Conservation (phyloP, 1,140 invertebrate genomes). For the Diploscapter pachys region DNA sequence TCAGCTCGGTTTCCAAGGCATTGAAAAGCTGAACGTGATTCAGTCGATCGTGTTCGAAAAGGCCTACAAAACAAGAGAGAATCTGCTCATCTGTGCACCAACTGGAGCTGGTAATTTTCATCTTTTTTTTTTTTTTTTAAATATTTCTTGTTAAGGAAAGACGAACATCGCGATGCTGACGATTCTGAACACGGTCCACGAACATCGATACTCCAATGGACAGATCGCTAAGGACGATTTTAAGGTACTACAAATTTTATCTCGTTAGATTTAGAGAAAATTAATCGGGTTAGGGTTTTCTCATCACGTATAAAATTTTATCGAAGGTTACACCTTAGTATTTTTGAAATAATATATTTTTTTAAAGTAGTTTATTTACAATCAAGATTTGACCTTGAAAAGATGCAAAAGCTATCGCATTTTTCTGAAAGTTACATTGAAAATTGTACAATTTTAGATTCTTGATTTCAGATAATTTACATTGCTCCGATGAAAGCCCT, state of each 20-base stretch:
- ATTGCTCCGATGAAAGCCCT: slow-evolving; percentile 99
- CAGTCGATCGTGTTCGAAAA: slow-evolving; percentile 91
- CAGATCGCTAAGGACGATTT: slow-evolving; percentile 85
- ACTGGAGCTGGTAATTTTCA: slow-evolving; percentile 76
- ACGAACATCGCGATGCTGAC: slow-evolving; percentile 95
- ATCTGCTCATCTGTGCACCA: slow-evolving; percentile 89
- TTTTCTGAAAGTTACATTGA: slow-evolving; percentile 1
- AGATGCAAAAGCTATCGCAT: no score
- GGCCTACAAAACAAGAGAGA: slow-evolving; percentile 94
- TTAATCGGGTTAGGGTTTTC: background rate
- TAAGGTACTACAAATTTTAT: slow-evolving; percentile 67
- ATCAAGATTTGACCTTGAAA: no score
- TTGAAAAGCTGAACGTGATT: slow-evolving; percentile 83
- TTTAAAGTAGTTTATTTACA: background rate
- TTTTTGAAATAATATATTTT: slow-evolving; percentile 1
- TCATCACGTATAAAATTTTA: background rate
- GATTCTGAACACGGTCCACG: slow-evolving; percentile 81
- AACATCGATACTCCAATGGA: slow-evolving; percentile 66
- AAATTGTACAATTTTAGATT: slow-evolving; percentile 25
- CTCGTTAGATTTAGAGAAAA: no score
- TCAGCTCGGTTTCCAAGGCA: slow-evolving; percentile 78
- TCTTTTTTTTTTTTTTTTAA: slow-evolving; percentile 34
- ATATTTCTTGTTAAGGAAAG: slow-evolving; percentile 67
- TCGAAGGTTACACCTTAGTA: background rate
- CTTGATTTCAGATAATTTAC: slow-evolving; percentile 78